Base-by-base conservation (phyloP, 1,140 invertebrate genomes). In the Cephus cinctus region DNA sequence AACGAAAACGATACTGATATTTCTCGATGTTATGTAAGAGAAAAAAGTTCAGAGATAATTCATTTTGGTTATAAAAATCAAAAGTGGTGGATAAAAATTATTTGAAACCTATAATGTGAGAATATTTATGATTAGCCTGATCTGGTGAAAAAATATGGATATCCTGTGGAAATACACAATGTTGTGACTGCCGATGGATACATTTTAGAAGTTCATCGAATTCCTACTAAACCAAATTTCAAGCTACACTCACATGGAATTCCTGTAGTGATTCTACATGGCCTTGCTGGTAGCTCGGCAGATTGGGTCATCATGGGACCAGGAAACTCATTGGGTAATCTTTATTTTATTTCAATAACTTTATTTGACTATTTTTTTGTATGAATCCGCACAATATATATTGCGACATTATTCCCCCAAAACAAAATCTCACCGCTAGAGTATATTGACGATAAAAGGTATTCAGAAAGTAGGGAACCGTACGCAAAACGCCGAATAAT, bases 101-200 rank as follows among this genome's bases (percentile, higher is more conserved):
- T 34, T 34, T n/a, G n/a, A n/a, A n/a, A n/a, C n/a, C n/a, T n/a
- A n/a, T n/a, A n/a, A n/a, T n/a, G n/a, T n/a, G n/a, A n/a, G n/a
- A n/a, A 14, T 49, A 25, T 39, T 45, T 31, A 32, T 30, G 49
- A 56, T 5, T 57, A 80, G 78, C 63, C 79, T n/a, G 73, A 78
- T 54, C 63, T 83, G 5, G 77, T 79, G 8, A 57, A 50, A 38
- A 76, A 75, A 25, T 72, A 78, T 35, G 81, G 81, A 8, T 83
- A 81, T 58, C 76, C 76, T 1, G 56, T 78, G 5, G 80, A 83
- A 57, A 65, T 66, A 16, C 80, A 84, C 54, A 71, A 79, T 2
- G 79, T 85, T 2, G 71, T 78, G 12, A 87, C 86, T 0, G 79
- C 83, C 51, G 86, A 88, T 62, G 83, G 83, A 14, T 88, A 88